Evolutionary conservation across 1,140 invertebrate species (phyloP), one percentile per base, ranked within the genome.

Genomic region (Pteromalus puparum): DNA sequence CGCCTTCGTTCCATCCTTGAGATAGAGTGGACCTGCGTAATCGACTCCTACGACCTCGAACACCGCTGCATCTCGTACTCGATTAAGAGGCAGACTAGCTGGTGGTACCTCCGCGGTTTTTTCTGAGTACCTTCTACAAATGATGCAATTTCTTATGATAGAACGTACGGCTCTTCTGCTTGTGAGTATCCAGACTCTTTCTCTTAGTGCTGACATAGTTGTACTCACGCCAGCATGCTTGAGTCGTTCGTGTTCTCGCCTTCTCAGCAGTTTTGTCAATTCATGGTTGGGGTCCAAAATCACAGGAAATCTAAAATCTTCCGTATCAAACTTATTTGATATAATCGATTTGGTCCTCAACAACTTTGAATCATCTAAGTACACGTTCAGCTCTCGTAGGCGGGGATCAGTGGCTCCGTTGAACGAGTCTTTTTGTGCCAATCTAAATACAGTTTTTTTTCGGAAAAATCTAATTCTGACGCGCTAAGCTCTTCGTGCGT

Each of bases 281-380:
- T 30, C 30, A 80, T 90, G 74, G 68, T 75, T 87, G 18, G 42
- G 67, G 42, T 89, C 86, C 75, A 91, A 88, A 18, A 90, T 72
- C 24, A 88, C 81, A 1, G 90, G 90, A 84, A 75, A 87, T 18
- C 82, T 72, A 79, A 88, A 90, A 48, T 70, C 13, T 28, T 75
- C 74, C 26, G 77, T 21, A 86, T 87, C 88, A 70, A 84, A 48
- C 24, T 87, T 84, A 82, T 87, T 67, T 26, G 83, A 53, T 70
- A 90, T 87, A 86, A 86, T 87, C n/a, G n/a, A 87, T 75, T 87
- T 89, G 42, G 88, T 83, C 9, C 9, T 87, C 84, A 67, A 87
- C 82, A 18, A 90, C 34, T 53, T 81, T 87, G 48, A 18, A n/a
- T 75, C 21, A 7, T 75, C 73, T 24, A n/a, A 0, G 73, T 7